These are phyloP conservation scores for Drosophila cognata DNA, from an alignment of 2,888 invertebrate species.

Conservation along the genomic window DNA sequence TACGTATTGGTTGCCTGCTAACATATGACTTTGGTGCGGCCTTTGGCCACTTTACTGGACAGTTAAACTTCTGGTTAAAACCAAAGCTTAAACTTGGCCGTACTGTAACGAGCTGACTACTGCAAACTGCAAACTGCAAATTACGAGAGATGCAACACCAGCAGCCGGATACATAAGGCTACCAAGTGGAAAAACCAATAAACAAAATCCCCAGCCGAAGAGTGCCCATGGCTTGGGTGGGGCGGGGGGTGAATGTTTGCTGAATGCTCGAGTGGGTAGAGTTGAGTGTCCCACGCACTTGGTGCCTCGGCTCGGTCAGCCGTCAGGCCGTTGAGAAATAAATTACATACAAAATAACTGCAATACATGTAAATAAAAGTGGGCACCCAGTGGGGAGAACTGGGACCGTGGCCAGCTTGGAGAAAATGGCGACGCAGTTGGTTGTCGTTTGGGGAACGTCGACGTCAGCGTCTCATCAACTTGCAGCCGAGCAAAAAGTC, in stretches of 20 bases:
- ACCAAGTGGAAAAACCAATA: conserved; percentile 72
- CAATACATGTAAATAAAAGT: conserved; percentile 78
- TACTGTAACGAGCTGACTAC: conserved; percentile 31
- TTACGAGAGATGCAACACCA: conserved; percentile 22
- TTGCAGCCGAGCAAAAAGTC: conserved; percentile 70
- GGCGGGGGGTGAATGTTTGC: not conserved
- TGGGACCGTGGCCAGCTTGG: conserved; percentile 9
- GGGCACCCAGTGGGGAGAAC: conserved; percentile 52
- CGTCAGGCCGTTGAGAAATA: conserved; percentile 64
- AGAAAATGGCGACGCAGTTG: conserved; percentile 1
- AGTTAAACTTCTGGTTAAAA: conserved; percentile 33
- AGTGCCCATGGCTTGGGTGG: not conserved
- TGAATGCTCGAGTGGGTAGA: conserved; percentile 5
- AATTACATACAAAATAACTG: conserved; percentile 79
- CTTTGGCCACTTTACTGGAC: conserved; percentile 54
- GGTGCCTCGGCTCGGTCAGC: conserved; percentile 12
- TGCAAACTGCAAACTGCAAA: conserved; percentile 21
- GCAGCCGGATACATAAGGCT: conserved; percentile 45
- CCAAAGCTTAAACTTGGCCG: conserved; percentile 60
- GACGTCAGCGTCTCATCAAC: conserved; percentile 74
- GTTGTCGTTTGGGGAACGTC: conserved; percentile 25
- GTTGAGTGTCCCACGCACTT: conserved; percentile 56
- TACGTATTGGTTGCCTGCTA: not conserved
- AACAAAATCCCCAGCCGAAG: conserved; percentile 52
- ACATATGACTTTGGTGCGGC: not conserved